Conservation (phyloP, 2,113 vertebrate genomes). For the Anas platyrhynchos region DNA sequence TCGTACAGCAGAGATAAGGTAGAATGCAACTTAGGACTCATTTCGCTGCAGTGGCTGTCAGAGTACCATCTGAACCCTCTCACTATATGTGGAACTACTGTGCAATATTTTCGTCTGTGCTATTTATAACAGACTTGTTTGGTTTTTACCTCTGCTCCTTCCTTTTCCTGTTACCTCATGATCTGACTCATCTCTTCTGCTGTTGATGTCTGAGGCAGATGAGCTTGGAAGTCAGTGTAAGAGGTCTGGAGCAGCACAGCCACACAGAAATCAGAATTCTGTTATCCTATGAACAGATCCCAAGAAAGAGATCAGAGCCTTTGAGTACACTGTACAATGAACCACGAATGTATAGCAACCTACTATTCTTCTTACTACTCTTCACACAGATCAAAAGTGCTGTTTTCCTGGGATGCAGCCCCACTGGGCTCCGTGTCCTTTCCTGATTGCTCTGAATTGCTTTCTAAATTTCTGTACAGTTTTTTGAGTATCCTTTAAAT, state of each 20-base stretch:
- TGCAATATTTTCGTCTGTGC: not conserved
- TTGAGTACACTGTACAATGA: accelerated
- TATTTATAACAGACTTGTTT: slow-evolving; percentile 11
- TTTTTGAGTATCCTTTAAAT: not conserved
- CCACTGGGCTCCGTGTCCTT: not conserved
- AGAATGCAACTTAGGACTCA: not conserved
- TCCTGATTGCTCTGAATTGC: not conserved
- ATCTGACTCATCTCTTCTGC: slow-evolving; percentile 15
- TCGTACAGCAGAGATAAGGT: not conserved
- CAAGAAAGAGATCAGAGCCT: not conserved
- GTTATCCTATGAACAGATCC: not conserved
- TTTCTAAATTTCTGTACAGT: not conserved
- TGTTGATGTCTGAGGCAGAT: not conserved
- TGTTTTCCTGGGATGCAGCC: not conserved
- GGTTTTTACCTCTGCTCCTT: slow-evolving; percentile 33
- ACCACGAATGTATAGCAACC: not conserved
- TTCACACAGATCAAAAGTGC: not conserved
- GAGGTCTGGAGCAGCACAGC: not conserved
- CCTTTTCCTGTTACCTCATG: slow-evolving; percentile 15
- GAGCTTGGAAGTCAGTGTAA: not conserved
- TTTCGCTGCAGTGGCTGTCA: not conserved
- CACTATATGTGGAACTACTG: not conserved
- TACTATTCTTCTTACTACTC: not conserved
- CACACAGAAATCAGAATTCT: not conserved
- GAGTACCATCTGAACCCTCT: not conserved